Evolutionary conservation across 1,140 invertebrate genomes (phyloP), one percentile per base, ranked within the genome.

Genomic region (Drosophila busckii): DNA sequence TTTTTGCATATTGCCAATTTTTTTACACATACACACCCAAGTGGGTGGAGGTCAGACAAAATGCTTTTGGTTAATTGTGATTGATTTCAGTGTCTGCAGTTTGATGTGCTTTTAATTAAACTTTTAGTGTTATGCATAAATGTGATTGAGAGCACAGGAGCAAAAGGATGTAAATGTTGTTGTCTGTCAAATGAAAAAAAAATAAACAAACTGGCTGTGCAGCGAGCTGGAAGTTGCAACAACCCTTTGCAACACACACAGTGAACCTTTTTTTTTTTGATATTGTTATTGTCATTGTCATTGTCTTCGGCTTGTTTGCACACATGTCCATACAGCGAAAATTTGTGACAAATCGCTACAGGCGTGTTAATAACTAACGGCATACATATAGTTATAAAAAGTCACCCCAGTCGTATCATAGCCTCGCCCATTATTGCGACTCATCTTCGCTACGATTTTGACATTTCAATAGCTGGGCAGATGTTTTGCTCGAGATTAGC

Each of bases 71-170:
- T 32, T 68, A 82, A 69, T 75, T 82, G 75, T 82, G 64, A 80
- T 80, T 82, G 73, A 80, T 82, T 73, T 54, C 65, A 17, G 29
- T 55, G 66, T 56, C 66, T 66, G 67, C 64, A 65, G 73, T 46
- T 56, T 82, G 73, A 80, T 82, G 48, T 55, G 69, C 37, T 75
- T 80, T 82, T 82, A 80, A 80, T 82, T 80, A 82, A 80, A 80
- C 50, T 52, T 73, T 44, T 38, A 46, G 29, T 45, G 58, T 73
- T 68, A 73, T 75, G 46, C 68, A 82, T 68, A 73, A 69, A 71
- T 76, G 54, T 55, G 22, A 40, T n/a, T 4, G 9, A 19, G 38
- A 10, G 16, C 10, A 19, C 4, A 10, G 5, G 17, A 22, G 25
- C 44, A 54, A 28, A 31, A 4, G 16, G 66, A 45, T 60, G 35